phyloP scores from a whole-genome alignment of 2,888 invertebrate genomes.

The Cerastoderma edule region DNA sequence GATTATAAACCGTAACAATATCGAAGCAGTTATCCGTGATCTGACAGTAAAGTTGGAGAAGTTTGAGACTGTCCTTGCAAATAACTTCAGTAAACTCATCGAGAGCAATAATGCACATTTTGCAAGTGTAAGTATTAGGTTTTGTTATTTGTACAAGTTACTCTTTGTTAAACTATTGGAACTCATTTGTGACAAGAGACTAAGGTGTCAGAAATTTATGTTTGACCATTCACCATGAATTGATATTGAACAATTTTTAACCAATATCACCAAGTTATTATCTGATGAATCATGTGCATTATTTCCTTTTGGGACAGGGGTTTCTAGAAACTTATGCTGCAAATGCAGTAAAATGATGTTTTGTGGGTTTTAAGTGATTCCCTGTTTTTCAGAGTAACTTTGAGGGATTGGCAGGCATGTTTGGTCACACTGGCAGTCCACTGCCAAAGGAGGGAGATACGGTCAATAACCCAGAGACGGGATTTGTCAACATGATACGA shows the following conservation, averaged over 20 bases:
- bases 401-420: conserved; percentile 37
- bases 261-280: too few relatives aligned
- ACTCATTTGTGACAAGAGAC: too few relatives aligned
- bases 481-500: conserved; percentile 90
- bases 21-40: conserved; percentile 86
- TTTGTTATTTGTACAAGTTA: too few relatives aligned
- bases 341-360: too few relatives aligned
- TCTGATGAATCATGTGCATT: too few relatives aligned
- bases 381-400: conserved; percentile 49
- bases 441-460: conserved; percentile 59
- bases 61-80: conserved; percentile 86
- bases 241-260: too few relatives aligned
- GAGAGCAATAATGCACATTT: conserved; percentile 36
- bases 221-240: too few relatives aligned
- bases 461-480: conserved; percentile 86
- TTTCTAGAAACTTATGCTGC: too few relatives aligned
- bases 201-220: too few relatives aligned
- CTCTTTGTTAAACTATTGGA: neutral
- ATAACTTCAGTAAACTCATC: conserved; percentile 62
- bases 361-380: too few relatives aligned
- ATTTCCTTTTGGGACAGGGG: too few relatives aligned
- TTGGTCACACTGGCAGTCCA: conserved; percentile 25
- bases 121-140: conserved; percentile 43
- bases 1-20: conserved; percentile 87
- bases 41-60: conserved; percentile 87